These are phyloP conservation scores for Mungos mungo DNA, from an alignment of 2,113 vertebrate species.

Conservation along the genomic window DNA sequence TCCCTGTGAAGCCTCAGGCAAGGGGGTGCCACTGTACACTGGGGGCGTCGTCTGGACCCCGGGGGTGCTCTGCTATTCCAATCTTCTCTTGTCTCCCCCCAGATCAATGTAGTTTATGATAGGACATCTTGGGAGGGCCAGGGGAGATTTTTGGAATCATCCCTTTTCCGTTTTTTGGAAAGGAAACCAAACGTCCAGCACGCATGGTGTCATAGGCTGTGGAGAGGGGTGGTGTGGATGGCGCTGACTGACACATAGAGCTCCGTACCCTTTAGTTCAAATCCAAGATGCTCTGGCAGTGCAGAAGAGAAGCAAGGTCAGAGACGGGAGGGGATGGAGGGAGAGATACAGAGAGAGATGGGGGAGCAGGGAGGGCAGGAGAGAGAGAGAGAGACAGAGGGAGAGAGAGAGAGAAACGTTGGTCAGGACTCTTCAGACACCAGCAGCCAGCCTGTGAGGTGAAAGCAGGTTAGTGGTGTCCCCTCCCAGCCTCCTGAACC, in stretches of 20 bases:
- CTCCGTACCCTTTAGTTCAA: conserved; percentile 99
- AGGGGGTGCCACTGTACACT: not conserved
- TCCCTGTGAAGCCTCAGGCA: not conserved
- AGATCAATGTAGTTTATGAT: not conserved
- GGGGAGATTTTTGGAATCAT: conserved; percentile 80
- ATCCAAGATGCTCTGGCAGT: conserved; percentile 99
- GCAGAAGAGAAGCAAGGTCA: conserved; percentile 90
- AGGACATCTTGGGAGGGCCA: conserved; percentile 59
- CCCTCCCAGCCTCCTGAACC: conserved; percentile 65
- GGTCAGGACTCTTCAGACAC: conserved; percentile 84
- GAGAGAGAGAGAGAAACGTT: conserved; percentile 86
- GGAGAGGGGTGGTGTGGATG: conserved; percentile 81
- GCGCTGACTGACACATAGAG: conserved; percentile 88
- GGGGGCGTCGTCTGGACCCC: not conserved
- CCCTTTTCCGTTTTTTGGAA: conserved; percentile 62
- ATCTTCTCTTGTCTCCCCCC: not conserved
- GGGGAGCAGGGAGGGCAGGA: not conserved
- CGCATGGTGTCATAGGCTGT: conserved; percentile 78
- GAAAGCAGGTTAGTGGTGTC: conserved; percentile 81
- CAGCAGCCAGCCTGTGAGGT: conserved; percentile 82
- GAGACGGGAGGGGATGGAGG: conserved; percentile 76
- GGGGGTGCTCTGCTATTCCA: not conserved
- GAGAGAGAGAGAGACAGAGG: conserved; percentile 68
- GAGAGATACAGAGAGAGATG: conserved; percentile 69
- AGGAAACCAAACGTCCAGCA: conserved; percentile 62